Conservation (phyloP, 2,888 invertebrate species). For the Cantharis rustica region DNA sequence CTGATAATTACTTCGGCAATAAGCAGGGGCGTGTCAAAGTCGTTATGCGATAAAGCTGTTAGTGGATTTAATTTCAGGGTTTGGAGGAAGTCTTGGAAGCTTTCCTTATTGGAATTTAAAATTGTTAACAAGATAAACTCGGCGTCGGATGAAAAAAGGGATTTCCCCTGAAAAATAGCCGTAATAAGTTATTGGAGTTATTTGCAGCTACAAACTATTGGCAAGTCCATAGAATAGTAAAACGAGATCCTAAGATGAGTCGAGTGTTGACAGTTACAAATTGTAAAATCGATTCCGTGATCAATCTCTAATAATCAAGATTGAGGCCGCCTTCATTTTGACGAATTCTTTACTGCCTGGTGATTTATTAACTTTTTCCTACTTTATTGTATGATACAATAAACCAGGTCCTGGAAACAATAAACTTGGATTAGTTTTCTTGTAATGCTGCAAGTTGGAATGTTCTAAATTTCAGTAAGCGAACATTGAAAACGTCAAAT, state of each 20-base stretch:
- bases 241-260: constrained; percentile 17
- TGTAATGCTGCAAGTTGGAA: constrained; percentile 7
- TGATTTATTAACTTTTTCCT: neutral
- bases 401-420: neutral
- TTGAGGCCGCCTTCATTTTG: constrained; percentile 26
- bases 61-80: constrained; percentile 4
- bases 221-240: constrained; percentile 13
- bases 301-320: constrained; percentile 32
- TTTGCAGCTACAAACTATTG: constrained; percentile 22
- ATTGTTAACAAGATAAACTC: neutral
- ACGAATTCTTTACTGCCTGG: constrained; percentile 1
- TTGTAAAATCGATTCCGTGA: constrained; percentile 33
- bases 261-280: constrained; percentile 34
- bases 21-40: constrained; percentile 11
- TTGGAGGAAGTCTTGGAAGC: neutral
- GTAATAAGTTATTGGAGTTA: constrained; percentile 11
- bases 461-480: constrained; percentile 2
- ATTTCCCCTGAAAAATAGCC: neutral
- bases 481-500: constrained; percentile 9
- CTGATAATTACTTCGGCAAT: constrained; percentile 21
- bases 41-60: constrained; percentile 13
- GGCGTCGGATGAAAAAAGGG: neutral
- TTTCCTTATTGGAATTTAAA: neutral
- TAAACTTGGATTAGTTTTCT: neutral
- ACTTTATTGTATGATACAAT: neutral